Base-by-base conservation (phyloP, 2,797 vertebrate species). In the Sparus aurata region DNA sequence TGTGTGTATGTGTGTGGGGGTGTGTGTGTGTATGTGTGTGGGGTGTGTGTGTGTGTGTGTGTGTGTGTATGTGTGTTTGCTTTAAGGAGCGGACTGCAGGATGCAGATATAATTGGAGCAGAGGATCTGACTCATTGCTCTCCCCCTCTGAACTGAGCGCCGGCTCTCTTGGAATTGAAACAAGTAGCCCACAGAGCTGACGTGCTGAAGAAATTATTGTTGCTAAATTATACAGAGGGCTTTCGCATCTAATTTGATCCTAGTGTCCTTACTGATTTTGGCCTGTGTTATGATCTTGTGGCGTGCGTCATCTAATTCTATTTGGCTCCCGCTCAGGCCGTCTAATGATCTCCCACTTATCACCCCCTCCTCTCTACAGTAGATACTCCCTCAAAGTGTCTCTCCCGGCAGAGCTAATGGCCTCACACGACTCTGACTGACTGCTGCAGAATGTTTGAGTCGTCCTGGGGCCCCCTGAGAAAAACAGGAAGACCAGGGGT, bases 31-130 rank as follows among this genome's bases (percentile, higher is more conserved):
- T 75, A 68, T 60, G 57, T 38, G 59, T 47, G 16, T 90, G n/a
- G n/a, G n/a, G n/a, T n/a, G n/a, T n/a, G 12, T 90, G 83, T 82
- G 83, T 87, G 86, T 75, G 85, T 84, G 54, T 80, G 62, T 75
- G 68, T 60, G 57, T 38, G 59, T 47, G 16, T 90, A 83, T 83
- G 81, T 89, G 85, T 77, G 85, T 85, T 79, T 82, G 76, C 82
- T 91, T 91, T 86, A 86, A 89, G 85, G 81, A 87, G 91, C 89
- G 87, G 81, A 92, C 88, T 91, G 91, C 89, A 91, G 92, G 91
- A 94, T 93, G 91, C 90, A 91, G 90, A 92, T 94, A 93, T 95
- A 94, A 95, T 93, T 94, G 92, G 92, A 87, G 81, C 87, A 73
- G 85, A 90, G 91, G 86, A 88, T 94, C 90, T 93, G 92, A 94